Base-by-base conservation (phyloP, 2,888 invertebrate genomes). In the Seira sanloemensis region DNA sequence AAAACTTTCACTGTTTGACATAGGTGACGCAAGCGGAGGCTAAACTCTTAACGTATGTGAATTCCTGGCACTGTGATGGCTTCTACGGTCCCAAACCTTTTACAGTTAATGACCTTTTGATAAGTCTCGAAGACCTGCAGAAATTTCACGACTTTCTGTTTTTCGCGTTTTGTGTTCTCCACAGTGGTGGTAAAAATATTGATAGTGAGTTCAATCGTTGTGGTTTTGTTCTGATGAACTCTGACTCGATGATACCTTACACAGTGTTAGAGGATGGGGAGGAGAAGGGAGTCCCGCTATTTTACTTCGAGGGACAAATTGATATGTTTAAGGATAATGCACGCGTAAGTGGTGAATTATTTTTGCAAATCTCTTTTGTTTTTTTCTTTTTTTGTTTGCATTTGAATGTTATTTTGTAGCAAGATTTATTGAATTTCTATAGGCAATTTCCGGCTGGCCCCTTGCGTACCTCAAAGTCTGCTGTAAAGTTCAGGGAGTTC, bases 171-270 rank as follows among this genome's bases (percentile, higher is more conserved):
- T 94, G 95, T 89, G 88, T 89, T 26, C 77, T 89, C n/a, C 73
- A 75, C n/a, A 86, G 78, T 76, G 87, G 88, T 5, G 89, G 89
- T 16, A 87, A 88, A 27, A 88, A 90, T 21, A 87, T 88, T 62
- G 89, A 88, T 46, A 90, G 90, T 85, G 96, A 96, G 91, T 89
- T 78, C 50, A 78, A 78, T 18, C 95, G 96, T 90, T 97, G 97
- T 91, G 97, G 97, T 75, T 97, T 97, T 90, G 96, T 97, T 90
- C 93, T 96, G 85, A 97, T 97, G 88, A 97, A 97, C 91, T 96
- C 96, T 90, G 97, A 97, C 91, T 96, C 97, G 0, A 97, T 97
- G 25, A 97, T 97, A 78, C 98, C 98, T 0, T 98, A 97, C 90
- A 97, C 97, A 1, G 94, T 96, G 62, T 94, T 96, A 90, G 95